Evolutionary conservation across 2,888 invertebrate species (phyloP), one percentile per base, ranked within the genome.

Genomic region (Liopterus haemorrhoidalis): DNA sequence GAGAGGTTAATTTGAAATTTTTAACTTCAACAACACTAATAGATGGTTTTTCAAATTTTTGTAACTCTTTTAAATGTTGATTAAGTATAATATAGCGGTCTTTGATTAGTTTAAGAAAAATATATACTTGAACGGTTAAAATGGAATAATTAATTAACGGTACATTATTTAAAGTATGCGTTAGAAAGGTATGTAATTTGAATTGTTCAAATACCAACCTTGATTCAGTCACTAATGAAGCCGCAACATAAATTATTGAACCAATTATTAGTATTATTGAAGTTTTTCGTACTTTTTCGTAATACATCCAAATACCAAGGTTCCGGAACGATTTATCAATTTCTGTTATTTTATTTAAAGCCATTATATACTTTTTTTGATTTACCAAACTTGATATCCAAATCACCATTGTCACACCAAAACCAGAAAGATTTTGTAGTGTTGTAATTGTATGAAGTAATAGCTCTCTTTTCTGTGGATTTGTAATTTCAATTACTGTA

Each of bases 281-380:
- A 8, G 41, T 33, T 12, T 48, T 49, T 21, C 46, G 14, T 2
- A 52, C 46, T 33, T 47, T 53, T 5, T 43, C 41, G 31, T 57
- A 57, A 45, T 52, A 56, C 21, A 56, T 53, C 47, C 52, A 52
- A 24, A 57, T 46, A 2, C 54, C 53, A 15, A 59, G 41, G 33
- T 47, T 47, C 5, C 49, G 45, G 30, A 59, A 53, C 21, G 42
- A 49, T 15, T 52, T 47, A 11, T 54, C 54, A 14, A 57, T 46
- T 31, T 54, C 49, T 15, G 50, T 49, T 18, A 57, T 42, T 42
- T 54, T 48, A 12, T 48, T 44, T 39, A 57, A 31, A n/a, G 50
- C 46, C 0, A 39, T 27, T 2, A 55, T 51, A 15, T 52, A 53
- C 11, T 46, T 42, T 27, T 48, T 46, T 44, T 55, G 54, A n/a